phyloP scores from a whole-genome alignment of 2,113 vertebrate species.

The Artemisiospiza belli region DNA sequence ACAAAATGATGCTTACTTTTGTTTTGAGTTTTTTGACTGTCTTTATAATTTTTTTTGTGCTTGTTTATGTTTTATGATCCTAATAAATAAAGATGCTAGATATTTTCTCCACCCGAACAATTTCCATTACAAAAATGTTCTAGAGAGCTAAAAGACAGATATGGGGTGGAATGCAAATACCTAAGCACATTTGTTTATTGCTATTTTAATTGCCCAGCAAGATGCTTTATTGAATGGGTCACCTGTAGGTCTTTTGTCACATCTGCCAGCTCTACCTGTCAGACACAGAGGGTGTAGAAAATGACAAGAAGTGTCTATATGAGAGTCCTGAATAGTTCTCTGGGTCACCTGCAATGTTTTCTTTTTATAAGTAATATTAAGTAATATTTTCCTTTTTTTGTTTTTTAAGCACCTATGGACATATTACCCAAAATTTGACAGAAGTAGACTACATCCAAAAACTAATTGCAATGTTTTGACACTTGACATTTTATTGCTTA shows the following conservation, averaged over 20 bases:
- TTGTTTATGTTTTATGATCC: neutral
- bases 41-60: neutral
- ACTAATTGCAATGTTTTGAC: neutral
- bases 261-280: neutral
- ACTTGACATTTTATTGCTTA: neutral
- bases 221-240: neutral
- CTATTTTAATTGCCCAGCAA: neutral
- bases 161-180: neutral
- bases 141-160: neutral
- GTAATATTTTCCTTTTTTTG: neutral
- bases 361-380: neutral
- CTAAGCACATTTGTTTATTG: neutral
- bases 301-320: fast-evolving
- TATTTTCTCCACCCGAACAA: neutral
- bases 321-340: neutral
- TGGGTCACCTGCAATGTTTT: neutral
- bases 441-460: neutral
- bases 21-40: neutral
- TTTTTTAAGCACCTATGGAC: neutral
- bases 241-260: neutral
- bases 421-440: neutral
- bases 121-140: neutral
- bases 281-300: neutral
- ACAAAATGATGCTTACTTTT: neutral
- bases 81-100: neutral